phyloP scores from a whole-genome alignment of 2,888 invertebrate genomes.

The Ceramica pisi region DNA sequence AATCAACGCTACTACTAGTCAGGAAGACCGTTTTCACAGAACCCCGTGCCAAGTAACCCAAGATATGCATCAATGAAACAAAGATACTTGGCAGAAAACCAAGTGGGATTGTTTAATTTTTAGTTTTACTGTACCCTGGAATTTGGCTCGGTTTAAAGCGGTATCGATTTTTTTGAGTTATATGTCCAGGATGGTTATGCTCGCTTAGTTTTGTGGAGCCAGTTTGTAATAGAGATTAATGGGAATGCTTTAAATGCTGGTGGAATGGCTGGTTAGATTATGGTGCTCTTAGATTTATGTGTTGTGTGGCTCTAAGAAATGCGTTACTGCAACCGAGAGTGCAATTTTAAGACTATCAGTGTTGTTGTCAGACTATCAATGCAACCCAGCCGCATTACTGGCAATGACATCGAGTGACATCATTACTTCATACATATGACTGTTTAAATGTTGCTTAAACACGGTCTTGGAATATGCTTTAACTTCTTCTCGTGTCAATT shows the following conservation, averaged over 20 bases:
- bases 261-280: conserved; percentile 10
- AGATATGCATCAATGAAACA: conserved; percentile 80
- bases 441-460: neutral
- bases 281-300: neutral
- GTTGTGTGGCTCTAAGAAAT: neutral
- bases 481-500: neutral
- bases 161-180: conserved; percentile 68
- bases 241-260: conserved; percentile 22
- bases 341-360: neutral
- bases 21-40: conserved; percentile 62
- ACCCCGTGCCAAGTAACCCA: conserved; percentile 58
- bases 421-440: neutral
- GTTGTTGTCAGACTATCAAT: neutral
- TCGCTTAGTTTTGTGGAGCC: conserved; percentile 45
- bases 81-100: conserved; percentile 71
- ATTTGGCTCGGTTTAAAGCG: conserved; percentile 65
- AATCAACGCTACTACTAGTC: conserved; percentile 60
- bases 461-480: neutral
- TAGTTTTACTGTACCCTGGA: conserved; percentile 72
- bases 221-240: conserved; percentile 45
- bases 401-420: neutral
- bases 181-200: conserved; percentile 35
- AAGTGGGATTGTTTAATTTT: conserved; percentile 81
- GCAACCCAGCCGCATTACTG: neutral
- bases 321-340: neutral